These are phyloP conservation scores for Limnephilus lunatus DNA, from an alignment of 2,888 invertebrate species.

Conservation along the genomic window DNA sequence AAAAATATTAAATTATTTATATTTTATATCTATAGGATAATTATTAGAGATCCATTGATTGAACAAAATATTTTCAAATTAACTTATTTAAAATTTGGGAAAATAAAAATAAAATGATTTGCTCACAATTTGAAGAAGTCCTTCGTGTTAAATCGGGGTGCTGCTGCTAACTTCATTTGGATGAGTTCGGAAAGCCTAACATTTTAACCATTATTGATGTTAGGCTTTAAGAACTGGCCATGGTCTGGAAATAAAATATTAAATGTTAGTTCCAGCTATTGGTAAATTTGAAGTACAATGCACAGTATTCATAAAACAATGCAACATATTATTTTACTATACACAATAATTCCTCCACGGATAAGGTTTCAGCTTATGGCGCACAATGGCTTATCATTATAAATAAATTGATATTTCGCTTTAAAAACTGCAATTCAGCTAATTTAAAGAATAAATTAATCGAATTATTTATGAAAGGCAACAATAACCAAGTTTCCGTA, in stretches of 20 bases:
- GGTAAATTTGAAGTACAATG: too few relatives aligned
- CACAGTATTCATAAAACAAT: too few relatives aligned
- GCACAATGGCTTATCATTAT: too few relatives aligned
- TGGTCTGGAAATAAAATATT: slow-evolving; percentile 27
- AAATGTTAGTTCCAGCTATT: not conserved
- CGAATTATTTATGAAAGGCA: not conserved
- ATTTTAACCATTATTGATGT: slow-evolving; percentile 14
- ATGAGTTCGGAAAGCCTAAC: slow-evolving; percentile 30
- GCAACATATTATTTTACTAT: too few relatives aligned
- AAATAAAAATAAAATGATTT: not conserved
- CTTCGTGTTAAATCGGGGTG: not conserved
- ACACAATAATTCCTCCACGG: too few relatives aligned
- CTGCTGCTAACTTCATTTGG: slow-evolving; percentile 11
- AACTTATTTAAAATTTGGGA: not conserved
- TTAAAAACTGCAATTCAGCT: too few relatives aligned
- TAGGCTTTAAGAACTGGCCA: slow-evolving; percentile 35
- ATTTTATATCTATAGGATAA: not conserved
- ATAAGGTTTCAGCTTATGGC: too few relatives aligned
- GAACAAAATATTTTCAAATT: not conserved
- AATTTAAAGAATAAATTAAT: too few relatives aligned
- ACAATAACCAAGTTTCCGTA: not conserved
- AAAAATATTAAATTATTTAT: not conserved
- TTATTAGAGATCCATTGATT: not conserved
- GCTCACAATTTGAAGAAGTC: not conserved
- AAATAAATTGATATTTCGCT: too few relatives aligned